Conservation (phyloP, 2,113 vertebrate genomes). For the Nipponia nippon region DNA sequence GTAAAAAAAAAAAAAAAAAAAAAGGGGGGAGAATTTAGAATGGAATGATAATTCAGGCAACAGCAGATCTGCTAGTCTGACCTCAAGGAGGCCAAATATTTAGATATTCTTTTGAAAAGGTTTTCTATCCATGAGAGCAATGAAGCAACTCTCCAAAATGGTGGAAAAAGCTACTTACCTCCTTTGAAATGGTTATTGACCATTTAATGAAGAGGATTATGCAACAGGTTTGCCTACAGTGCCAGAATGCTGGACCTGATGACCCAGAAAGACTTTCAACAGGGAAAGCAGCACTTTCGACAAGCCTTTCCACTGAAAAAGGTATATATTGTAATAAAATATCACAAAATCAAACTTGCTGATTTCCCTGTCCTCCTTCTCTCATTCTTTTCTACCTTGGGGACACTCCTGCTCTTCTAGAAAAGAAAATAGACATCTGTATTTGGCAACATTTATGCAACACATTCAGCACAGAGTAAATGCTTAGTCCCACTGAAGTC, state of each 20-base stretch:
- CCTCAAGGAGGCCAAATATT: background rate
- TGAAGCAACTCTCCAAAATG: background rate
- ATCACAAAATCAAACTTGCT: background rate
- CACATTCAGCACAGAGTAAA: background rate
- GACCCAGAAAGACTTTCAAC: background rate
- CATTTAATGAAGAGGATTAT: background rate
- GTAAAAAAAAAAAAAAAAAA: background rate
- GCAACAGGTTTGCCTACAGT: background rate
- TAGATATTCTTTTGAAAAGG: background rate
- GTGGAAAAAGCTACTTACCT: rapidly evolving
- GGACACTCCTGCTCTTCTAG: background rate
- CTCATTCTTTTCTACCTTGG: background rate
- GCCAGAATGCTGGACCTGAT: background rate
- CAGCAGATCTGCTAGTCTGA: background rate
- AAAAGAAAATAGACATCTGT: background rate
- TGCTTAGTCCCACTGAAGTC: background rate
- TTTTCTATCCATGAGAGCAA: background rate
- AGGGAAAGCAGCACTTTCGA: background rate
- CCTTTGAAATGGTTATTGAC: background rate
- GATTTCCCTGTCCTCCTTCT: background rate
- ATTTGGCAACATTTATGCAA: background rate
- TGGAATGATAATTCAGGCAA: background rate
- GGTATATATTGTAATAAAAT: background rate
- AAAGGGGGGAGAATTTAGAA: background rate
- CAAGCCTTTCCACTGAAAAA: background rate